phyloP scores from a whole-genome alignment of 2,113 vertebrate species.

The Dasyurus viverrinus region DNA sequence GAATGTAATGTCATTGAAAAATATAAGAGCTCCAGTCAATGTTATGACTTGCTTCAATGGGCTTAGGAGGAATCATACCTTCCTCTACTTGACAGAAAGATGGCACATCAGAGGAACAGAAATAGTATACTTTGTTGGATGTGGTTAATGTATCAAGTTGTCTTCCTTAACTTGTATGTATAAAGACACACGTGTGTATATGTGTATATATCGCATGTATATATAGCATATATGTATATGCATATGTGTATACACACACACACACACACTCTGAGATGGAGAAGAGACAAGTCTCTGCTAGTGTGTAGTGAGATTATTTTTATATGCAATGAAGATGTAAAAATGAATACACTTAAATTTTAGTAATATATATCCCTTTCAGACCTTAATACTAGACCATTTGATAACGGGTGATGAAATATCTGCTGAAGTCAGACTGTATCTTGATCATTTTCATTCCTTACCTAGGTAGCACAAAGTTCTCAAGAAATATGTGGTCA shows the following conservation, averaged over 20 bases:
- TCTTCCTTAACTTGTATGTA: background rate
- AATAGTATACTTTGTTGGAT: background rate
- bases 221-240: too few species aligned
- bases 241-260: too few species aligned
- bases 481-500: constrained; percentile 55
- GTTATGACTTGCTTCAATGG: background rate
- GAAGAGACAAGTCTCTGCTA: background rate
- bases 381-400: background rate
- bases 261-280: too few species aligned
- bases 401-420: background rate
- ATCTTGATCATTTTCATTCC: constrained; percentile 32
- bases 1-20: background rate
- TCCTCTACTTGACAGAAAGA: background rate
- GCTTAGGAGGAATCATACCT: background rate
- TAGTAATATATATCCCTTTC: background rate
- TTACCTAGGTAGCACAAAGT: constrained; percentile 18
- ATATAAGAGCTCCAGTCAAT: background rate
- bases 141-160: background rate
- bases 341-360: background rate
- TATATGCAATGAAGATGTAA: background rate
- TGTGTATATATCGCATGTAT: too few species aligned
- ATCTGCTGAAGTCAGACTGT: constrained; percentile 29
- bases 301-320: background rate
- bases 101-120: background rate
- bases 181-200: background rate